Percentiles rank a stretch among this genome's conserved stretches.
Evolutionary conservation across 2,113 vertebrate species (phyloP).

Genomic region (Tyrannus savana): DNA sequence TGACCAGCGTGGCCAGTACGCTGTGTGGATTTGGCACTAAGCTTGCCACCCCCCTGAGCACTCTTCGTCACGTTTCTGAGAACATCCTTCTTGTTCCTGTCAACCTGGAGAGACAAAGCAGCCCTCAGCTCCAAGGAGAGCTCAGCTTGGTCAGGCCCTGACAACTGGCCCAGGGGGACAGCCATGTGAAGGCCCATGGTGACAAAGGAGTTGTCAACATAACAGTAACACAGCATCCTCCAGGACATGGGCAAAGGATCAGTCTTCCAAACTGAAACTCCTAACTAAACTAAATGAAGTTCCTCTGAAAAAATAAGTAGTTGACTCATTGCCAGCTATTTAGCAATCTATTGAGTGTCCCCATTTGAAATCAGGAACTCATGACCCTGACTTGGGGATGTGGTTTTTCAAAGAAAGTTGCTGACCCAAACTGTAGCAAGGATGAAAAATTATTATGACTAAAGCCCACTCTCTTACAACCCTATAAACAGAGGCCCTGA

Average conservation of each 20-base stretch:
- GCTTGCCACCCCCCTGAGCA: background rate
- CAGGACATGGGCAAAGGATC: background rate
- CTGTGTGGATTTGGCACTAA: background rate
- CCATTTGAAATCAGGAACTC: background rate
- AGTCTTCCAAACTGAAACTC: background rate
- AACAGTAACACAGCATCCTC: background rate
- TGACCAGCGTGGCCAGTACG: background rate
- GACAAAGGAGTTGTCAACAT: background rate
- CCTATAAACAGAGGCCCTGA: background rate
- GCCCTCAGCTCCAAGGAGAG: background rate
- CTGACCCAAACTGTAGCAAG: background rate
- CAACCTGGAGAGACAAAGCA: slow-evolving; percentile 43
- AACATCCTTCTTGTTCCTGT: slow-evolving; percentile 2
- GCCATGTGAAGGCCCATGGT: fast-evolving
- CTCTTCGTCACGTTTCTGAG: background rate
- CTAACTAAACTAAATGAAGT: background rate
- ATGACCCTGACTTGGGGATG: background rate
- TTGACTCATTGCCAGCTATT: background rate
- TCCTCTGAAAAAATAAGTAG: background rate
- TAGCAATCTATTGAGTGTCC: background rate
- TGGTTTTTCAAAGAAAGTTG: background rate
- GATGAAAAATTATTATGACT: background rate
- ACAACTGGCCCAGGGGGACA: background rate
- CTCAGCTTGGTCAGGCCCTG: background rate
- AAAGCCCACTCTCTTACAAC: background rate